Conservation (phyloP, 2,888 invertebrate genomes). For the Camptogramma bilineatum region DNA sequence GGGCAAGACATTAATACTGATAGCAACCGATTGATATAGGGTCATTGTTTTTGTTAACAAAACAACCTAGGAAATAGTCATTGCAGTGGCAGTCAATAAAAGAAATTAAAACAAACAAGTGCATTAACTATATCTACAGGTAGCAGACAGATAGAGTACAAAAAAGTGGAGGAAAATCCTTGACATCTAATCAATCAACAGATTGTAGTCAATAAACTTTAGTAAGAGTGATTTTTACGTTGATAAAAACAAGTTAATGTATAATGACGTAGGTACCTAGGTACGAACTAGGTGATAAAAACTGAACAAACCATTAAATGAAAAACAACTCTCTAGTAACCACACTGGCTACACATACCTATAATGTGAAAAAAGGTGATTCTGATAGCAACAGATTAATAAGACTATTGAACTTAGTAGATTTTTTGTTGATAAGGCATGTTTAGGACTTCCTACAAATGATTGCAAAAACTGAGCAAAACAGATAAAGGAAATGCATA, state of each 20-base stretch:
- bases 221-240: too few species aligned
- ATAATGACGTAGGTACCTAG: too few species aligned
- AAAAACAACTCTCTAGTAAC: too few species aligned
- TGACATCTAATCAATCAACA: too few species aligned
- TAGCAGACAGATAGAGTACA: not conserved
- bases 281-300: too few species aligned
- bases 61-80: not conserved
- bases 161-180: too few species aligned
- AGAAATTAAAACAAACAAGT: not conserved
- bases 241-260: too few species aligned
- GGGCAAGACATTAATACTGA: conserved; percentile 18
- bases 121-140: not conserved
- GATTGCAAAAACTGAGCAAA: not conserved
- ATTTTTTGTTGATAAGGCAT: not conserved
- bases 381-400: not conserved
- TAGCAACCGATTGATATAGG: not conserved
- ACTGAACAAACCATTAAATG: too few species aligned
- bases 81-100: not conserved
- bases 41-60: conserved; percentile 4
- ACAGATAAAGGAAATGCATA: not conserved
- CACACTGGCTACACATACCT: not conserved
- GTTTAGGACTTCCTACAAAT: not conserved
- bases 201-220: too few species aligned
- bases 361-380: not conserved
- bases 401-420: not conserved